Conservation (phyloP, 2,797 vertebrate species). For the Acanthopagrus latus region DNA sequence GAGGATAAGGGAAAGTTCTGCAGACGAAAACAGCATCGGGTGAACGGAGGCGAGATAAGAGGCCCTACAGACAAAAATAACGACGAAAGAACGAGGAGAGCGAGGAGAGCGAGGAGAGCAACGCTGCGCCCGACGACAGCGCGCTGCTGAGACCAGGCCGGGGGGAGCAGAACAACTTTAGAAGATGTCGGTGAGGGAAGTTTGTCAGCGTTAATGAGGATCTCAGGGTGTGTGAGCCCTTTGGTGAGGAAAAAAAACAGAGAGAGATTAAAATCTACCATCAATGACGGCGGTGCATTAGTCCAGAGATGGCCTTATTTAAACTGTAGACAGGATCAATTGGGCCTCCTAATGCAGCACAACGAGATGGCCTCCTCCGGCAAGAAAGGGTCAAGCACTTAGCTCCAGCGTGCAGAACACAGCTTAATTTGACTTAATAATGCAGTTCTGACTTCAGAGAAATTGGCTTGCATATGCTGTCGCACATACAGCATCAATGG, state of each 20-base stretch:
- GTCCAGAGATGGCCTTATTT: conserved; percentile 66
- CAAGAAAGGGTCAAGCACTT: conserved; percentile 74
- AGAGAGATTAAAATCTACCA: conserved; percentile 42
- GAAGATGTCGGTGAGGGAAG: conserved; percentile 25
- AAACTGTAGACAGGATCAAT: conserved; percentile 72
- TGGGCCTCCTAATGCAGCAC: conserved; percentile 65
- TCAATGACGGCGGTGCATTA: conserved; percentile 57
- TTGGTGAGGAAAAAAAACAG: background rate
- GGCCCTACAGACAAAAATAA: conserved; percentile 40
- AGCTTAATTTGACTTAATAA: conserved; percentile 76
- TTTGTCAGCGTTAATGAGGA: conserved; percentile 61
- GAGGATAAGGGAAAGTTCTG: conserved; percentile 46
- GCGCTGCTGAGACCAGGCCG: conserved; percentile 24
- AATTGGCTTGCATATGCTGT: conserved; percentile 39
- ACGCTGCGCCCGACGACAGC: background rate
- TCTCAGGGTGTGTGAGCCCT: conserved; percentile 39
- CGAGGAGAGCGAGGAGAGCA: background rate
- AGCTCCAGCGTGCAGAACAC: conserved; percentile 37
- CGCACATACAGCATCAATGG: conserved; percentile 28
- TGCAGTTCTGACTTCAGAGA: conserved; percentile 56
- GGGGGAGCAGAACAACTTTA: conserved; percentile 1
- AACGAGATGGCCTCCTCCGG: conserved; percentile 62
- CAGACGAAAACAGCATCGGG: conserved; percentile 43
- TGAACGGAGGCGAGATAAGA: conserved; percentile 51
- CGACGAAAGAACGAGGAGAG: conserved; percentile 37